Conservation (phyloP, 2,113 vertebrate genomes). For the Brachyistius frenatus region DNA sequence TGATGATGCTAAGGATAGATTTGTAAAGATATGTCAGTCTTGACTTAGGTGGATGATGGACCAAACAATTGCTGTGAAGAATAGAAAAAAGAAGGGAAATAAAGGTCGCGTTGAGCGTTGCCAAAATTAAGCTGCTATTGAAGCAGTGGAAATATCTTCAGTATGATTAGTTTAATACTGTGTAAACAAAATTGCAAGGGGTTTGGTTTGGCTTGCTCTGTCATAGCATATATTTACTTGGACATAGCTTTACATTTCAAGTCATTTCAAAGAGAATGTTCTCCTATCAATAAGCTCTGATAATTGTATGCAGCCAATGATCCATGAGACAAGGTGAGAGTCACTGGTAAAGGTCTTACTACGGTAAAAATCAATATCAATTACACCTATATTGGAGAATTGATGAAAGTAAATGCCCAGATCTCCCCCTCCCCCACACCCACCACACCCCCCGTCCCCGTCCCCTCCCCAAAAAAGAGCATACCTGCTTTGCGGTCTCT, state of each 20-base stretch:
- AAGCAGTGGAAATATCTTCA: too few species aligned
- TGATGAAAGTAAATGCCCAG: conserved; percentile 75
- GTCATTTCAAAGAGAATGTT: conserved; percentile 45
- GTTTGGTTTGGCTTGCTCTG: too few species aligned
- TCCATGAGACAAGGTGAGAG: conserved; percentile 74
- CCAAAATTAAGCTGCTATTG: too few species aligned
- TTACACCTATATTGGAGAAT: conserved; percentile 80
- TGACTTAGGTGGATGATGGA: too few species aligned
- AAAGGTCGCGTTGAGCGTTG: too few species aligned
- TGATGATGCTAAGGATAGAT: too few species aligned
- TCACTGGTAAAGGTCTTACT: conserved; percentile 64
- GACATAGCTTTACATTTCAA: conserved; percentile 2
- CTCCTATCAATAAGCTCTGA: conserved; percentile 24
- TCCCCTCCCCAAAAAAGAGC: conserved; percentile 40
- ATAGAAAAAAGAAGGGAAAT: too few species aligned
- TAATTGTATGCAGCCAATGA: conserved; percentile 63
- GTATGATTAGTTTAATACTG: too few species aligned
- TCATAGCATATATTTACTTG: not conserved
- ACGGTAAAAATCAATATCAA: conserved; percentile 81
- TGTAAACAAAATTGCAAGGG: too few species aligned
- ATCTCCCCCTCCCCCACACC: conserved; percentile 56
- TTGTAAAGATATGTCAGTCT: too few species aligned
- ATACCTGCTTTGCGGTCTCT: conserved; percentile 52
- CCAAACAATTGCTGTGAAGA: too few species aligned
- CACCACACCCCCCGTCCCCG: conserved; percentile 21